Conservation (phyloP, 1,140 invertebrate genomes). For the Oreohelix idahoensis region DNA sequence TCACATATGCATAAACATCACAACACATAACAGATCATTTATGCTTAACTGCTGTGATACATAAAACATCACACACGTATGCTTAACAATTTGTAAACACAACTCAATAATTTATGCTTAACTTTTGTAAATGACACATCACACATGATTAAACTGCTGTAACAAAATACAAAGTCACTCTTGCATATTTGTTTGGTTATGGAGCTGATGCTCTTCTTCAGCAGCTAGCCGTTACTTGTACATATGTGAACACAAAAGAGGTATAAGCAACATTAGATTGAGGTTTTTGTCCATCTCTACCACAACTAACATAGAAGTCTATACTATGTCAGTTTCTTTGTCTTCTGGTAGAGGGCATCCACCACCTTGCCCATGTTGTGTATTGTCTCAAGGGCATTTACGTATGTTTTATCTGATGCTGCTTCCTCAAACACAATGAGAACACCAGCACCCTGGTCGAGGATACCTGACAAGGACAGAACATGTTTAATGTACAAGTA, state of each 20-base stretch:
- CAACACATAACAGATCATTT: no score
- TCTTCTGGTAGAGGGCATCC: constrained; percentile 97
- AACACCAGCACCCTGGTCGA: constrained; percentile 98
- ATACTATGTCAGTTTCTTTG: constrained; percentile 93
- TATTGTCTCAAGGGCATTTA: constrained; percentile 96
- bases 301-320: neutral
- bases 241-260: neutral
- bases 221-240: no score
- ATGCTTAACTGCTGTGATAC: no score
- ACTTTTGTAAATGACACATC: no score
- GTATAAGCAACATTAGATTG: neutral
- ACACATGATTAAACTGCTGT: no score
- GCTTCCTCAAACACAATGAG: constrained; percentile 97
- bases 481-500: neutral
- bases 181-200: no score
- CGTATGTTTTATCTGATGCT: constrained; percentile 96
- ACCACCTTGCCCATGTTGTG: constrained; percentile 99
- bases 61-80: no score
- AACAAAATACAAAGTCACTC: no score
- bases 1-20: no score
- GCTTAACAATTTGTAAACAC: no score
- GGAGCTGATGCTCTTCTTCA: no score
- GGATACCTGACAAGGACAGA: constrained; percentile 81
- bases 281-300: neutral
- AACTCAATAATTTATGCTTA: no score